Conservation (phyloP, 1,140 invertebrate genomes). For the Anoplophora glabripennis region DNA sequence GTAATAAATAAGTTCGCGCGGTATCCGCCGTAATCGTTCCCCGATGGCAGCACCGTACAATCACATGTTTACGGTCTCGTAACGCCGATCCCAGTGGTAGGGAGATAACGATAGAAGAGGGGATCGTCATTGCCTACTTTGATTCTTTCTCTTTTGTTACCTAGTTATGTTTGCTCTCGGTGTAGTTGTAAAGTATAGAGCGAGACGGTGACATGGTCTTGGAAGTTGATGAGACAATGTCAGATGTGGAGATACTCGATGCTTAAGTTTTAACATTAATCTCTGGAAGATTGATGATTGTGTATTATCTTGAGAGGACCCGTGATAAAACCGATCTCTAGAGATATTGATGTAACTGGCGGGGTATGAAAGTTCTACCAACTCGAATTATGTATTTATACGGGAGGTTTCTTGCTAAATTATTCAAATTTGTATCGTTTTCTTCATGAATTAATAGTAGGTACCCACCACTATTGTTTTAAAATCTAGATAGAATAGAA, state of each 20-base stretch:
- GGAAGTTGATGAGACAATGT: slow-evolving; percentile 30
- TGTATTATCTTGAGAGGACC: no score
- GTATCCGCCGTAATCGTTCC: slow-evolving; percentile 25
- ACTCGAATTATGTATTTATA: no score
- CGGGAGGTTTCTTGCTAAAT: no score
- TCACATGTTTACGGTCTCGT: background rate
- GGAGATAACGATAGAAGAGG: slow-evolving; percentile 6
- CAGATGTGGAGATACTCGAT: slow-evolving; percentile 27
- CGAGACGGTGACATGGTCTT: slow-evolving; percentile 12
- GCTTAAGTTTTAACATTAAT: slow-evolving; percentile 36
- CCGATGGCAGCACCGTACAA: slow-evolving; percentile 31
- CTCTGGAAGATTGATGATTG: slow-evolving; percentile 36
- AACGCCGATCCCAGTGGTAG: background rate
- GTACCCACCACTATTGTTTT: no score
- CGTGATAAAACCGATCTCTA: no score
- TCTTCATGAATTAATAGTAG: no score
- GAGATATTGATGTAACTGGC: no score
- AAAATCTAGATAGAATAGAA: no score
- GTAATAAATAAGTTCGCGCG: slow-evolving; percentile 29
- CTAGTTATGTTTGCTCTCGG: no score
- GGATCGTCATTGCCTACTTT: slow-evolving; percentile 1
- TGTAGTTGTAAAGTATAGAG: no score
- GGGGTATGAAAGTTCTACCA: no score
- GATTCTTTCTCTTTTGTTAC: slow-evolving; percentile 2
- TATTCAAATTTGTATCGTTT: no score